These are phyloP conservation scores for Drosophila pandora DNA, from an alignment of 1,140 invertebrate species.

Conservation along the genomic window DNA sequence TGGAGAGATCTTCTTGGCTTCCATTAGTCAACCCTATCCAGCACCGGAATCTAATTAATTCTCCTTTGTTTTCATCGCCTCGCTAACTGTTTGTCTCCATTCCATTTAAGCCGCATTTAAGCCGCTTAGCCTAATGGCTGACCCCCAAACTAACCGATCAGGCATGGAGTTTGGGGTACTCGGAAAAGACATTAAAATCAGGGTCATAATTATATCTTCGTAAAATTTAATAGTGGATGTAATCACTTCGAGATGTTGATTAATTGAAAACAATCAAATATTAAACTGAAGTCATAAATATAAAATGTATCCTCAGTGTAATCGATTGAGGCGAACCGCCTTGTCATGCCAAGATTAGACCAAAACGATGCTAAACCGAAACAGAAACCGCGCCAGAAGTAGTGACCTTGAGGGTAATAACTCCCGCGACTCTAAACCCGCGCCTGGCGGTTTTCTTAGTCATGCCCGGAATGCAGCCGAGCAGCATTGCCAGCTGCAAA, in stretches of 20 bases:
- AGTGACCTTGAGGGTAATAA: slow-evolving; percentile 80
- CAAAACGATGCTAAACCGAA: slow-evolving; percentile 17
- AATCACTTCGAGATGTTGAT: background rate
- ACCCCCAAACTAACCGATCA: slow-evolving; percentile 12
- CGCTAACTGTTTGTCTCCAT: slow-evolving; percentile 44
- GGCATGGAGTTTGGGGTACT: slow-evolving; percentile 1
- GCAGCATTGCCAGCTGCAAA: slow-evolving; percentile 63
- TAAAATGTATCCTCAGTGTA: background rate
- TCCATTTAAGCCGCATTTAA: slow-evolving; percentile 40
- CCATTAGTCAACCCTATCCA: slow-evolving; percentile 49
- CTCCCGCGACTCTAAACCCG: slow-evolving; percentile 42
- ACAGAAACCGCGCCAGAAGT: slow-evolving; percentile 47
- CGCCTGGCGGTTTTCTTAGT: slow-evolving; percentile 47
- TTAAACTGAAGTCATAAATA: background rate
- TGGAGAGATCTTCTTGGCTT: slow-evolving; percentile 22
- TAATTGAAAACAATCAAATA: background rate
- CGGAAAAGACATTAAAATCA: slow-evolving; percentile 8
- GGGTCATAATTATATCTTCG: background rate
- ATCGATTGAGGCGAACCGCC: slow-evolving; percentile 39
- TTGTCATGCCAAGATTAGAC: slow-evolving; percentile 50
- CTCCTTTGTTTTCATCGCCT: slow-evolving; percentile 45
- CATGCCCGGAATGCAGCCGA: slow-evolving; percentile 73
- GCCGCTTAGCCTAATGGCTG: slow-evolving; percentile 42
- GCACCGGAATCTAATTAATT: slow-evolving; percentile 53
- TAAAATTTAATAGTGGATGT: background rate